Conservation (phyloP, 53 echinoderm and acorn worm genomes). For the Arbacia lixula region DNA sequence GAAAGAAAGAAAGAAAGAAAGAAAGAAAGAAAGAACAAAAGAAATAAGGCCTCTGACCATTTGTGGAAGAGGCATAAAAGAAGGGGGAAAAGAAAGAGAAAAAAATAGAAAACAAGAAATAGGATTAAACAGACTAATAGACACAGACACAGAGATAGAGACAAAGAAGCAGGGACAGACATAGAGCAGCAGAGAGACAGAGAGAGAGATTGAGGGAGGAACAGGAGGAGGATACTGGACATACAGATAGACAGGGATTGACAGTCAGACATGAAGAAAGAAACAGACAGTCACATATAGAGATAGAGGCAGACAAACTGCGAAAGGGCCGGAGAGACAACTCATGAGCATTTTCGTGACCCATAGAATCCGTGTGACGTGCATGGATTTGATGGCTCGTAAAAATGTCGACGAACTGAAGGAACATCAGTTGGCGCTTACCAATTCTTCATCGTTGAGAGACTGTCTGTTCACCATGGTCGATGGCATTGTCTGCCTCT, state of each 20-base stretch:
- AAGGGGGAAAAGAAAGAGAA: not conserved
- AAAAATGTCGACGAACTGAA: too few species aligned
- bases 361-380: too few species aligned
- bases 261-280: too few species aligned
- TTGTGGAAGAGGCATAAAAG: not conserved
- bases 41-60: not conserved
- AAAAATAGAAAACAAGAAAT: not conserved
- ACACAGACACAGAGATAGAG: not conserved
- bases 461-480: constrained; percentile 97
- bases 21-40: not conserved
- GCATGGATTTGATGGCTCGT: too few species aligned
- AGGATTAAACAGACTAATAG: not conserved
- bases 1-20: not conserved
- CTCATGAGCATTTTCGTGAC: too few species aligned
- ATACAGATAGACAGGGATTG: too few species aligned
- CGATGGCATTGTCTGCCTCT: constrained; percentile 91
- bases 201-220: not conserved
- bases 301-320: too few species aligned
- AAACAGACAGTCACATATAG: too few species aligned
- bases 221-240: too few species aligned
- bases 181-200: not conserved
- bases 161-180: not conserved
- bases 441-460: constrained; percentile 97
- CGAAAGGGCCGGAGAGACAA: too few species aligned
- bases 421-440: too few species aligned